phyloP scores from a whole-genome alignment of 92 coral and sea anemone genomes.

The Paramuricea clavata region DNA sequence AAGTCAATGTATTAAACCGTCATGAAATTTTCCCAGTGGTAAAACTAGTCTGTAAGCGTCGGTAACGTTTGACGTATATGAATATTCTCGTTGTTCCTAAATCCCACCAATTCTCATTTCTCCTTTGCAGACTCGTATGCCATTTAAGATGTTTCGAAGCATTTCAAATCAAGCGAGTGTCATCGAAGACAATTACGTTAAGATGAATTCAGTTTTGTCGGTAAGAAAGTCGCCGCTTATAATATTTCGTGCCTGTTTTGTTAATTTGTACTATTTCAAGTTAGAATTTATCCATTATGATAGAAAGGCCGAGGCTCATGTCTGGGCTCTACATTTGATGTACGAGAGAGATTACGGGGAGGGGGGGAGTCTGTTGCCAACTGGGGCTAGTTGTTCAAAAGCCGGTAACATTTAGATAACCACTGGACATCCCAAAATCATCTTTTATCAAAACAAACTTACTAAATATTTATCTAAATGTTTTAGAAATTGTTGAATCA shows the following conservation, averaged over 20 bases:
- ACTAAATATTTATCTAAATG: background rate
- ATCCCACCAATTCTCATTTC: background rate
- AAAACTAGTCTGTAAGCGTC: background rate
- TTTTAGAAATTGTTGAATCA: slow-evolving; percentile 33
- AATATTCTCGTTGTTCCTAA: background rate
- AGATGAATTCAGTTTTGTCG: slow-evolving; percentile 15
- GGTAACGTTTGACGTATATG: too few relatives aligned
- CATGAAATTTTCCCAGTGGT: background rate
- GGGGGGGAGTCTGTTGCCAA: too few relatives aligned
- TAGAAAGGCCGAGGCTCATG: too few relatives aligned
- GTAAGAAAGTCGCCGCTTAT: background rate
- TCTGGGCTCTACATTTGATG: too few relatives aligned
- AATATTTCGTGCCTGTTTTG: background rate
- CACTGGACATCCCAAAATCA: background rate
- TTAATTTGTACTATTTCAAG: background rate
- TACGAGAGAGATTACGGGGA: too few relatives aligned
- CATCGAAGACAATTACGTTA: slow-evolving; percentile 30
- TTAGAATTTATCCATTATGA: background rate
- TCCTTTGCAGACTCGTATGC: background rate
- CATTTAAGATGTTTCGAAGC: slow-evolving; percentile 28
- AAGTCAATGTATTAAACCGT: background rate
- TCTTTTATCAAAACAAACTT: background rate
- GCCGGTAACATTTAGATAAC: too few relatives aligned
- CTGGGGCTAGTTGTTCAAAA: too few relatives aligned
- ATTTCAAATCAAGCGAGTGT: slow-evolving; percentile 21